Percentiles rank a stretch among this genome's conserved stretches.
phyloP scores from a whole-genome alignment of 2,888 invertebrate genomes.

The Gasteruption jaculator region DNA sequence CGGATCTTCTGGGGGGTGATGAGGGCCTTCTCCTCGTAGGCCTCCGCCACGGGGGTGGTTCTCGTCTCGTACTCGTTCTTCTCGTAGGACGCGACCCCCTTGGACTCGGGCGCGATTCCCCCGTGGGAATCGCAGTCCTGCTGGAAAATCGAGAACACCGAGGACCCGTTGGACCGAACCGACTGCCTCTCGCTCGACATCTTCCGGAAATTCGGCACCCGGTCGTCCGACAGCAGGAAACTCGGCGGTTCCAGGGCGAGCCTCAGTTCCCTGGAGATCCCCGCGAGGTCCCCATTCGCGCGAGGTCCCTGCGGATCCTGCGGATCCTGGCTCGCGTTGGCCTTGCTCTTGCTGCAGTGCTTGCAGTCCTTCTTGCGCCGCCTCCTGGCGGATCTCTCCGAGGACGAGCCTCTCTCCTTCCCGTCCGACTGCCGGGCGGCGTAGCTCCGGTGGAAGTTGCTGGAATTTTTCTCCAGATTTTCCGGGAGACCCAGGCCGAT shows the following conservation, averaged over 20 bases:
- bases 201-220: constrained; percentile 22
- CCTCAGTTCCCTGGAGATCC: neutral
- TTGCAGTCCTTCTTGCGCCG: constrained; percentile 46
- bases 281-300: constrained; percentile 5
- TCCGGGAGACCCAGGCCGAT: too few relatives aligned
- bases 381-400: constrained; percentile 28
- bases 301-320: constrained; percentile 8
- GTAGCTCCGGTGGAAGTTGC: constrained; percentile 5
- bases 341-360: constrained; percentile 37
- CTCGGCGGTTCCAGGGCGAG: constrained; percentile 22
- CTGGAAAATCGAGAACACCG: constrained; percentile 31
- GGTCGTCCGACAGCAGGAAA: constrained; percentile 22
- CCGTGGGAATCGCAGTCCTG: constrained; percentile 19
- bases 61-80: constrained; percentile 32
- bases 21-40: constrained; percentile 33
- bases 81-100: constrained; percentile 31
- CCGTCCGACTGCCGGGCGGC: constrained; percentile 10
- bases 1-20: constrained; percentile 31
- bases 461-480: neutral
- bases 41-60: constrained; percentile 27
- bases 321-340: constrained; percentile 2
- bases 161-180: constrained; percentile 6
- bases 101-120: constrained; percentile 21
- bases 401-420: constrained; percentile 7
- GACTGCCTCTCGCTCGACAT: constrained; percentile 9